Evolutionary conservation across 2,888 invertebrate genomes (phyloP).

Genomic region (Drosophila mercatorum): DNA sequence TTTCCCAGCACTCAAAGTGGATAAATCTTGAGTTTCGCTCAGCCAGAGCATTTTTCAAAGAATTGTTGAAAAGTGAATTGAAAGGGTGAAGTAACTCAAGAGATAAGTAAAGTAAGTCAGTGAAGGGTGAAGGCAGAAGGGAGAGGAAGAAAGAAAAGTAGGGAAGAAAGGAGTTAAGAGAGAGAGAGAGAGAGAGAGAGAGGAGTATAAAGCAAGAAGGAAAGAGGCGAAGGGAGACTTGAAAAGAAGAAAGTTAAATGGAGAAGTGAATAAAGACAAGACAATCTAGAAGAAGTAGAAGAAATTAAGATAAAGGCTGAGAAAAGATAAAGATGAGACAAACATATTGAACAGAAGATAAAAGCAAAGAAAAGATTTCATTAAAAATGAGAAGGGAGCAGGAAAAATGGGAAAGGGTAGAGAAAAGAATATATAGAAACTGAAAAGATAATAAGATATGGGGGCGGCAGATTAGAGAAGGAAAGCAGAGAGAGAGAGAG

Average conservation of each 20-base stretch:
- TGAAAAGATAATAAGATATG: too few species aligned
- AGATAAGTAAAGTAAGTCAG: too few species aligned
- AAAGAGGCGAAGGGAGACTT: not conserved
- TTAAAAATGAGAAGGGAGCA: not conserved
- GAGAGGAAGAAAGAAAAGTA: not conserved
- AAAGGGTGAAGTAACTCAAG: not conserved
- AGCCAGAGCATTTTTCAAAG: not conserved
- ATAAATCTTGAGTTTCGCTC: conserved; percentile 13
- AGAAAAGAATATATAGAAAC: not conserved
- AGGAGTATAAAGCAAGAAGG: not conserved
- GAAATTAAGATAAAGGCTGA: not conserved
- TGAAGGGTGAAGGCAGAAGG: too few species aligned
- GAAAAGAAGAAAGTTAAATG: not conserved
- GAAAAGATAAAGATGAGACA: not conserved
- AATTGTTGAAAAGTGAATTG: conserved; percentile 28
- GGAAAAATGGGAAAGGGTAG: too few species aligned
- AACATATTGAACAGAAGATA: too few species aligned
- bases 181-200: not conserved
- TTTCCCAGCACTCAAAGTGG: conserved; percentile 25
- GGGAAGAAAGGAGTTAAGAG: not conserved
- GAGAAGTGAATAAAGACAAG: not conserved
- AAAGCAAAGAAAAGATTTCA: not conserved
- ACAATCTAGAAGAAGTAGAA: not conserved
- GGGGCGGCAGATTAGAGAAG: too few species aligned
- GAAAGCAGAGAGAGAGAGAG: too few species aligned